These are phyloP conservation scores for Tryphoninae sp. DNA, from an alignment of 2,888 invertebrate species.

Conservation along the genomic window DNA sequence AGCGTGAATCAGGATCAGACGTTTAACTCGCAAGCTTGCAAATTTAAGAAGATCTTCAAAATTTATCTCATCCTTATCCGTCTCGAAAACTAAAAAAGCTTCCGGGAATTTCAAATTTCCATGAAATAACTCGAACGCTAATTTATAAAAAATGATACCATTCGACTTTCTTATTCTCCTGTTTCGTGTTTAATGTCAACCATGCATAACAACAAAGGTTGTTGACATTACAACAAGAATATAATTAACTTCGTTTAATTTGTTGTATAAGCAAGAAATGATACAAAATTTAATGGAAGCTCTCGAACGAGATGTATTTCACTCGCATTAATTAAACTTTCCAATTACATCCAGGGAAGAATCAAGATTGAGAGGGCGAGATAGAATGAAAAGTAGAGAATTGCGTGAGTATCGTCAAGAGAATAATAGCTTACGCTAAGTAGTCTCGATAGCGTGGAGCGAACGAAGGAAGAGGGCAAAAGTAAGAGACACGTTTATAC, in stretches of 20 bases:
- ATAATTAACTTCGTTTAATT: neutral
- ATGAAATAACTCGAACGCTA: neutral
- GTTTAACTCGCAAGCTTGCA: neutral
- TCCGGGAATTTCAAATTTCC: neutral
- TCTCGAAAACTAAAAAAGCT: neutral
- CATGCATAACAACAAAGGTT: neutral
- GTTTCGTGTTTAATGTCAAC: neutral
- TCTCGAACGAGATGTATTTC: constrained; percentile 5
- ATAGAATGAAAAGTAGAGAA: constrained; percentile 56
- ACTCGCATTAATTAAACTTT: constrained; percentile 49
- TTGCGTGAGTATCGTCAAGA: constrained; percentile 51
- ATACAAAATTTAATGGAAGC: constrained; percentile 9
- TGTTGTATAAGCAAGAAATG: neutral
- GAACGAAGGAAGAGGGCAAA: constrained; percentile 18
- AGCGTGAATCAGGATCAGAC: constrained; percentile 7
- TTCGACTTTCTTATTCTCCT: neutral
- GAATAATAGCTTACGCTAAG: constrained; percentile 50
- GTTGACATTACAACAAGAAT: neutral
- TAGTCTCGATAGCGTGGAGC: constrained; percentile 38
- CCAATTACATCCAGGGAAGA: constrained; percentile 24
- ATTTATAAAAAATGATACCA: neutral
- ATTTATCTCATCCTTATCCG: neutral
- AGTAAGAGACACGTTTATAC: constrained; percentile 8
- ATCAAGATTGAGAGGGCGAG: constrained; percentile 10
- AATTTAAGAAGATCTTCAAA: neutral